A percentile compares a stretch with the other conserved stretches of the same genome.
These are phyloP conservation scores for Nipponia nippon DNA, from an alignment of 2,113 vertebrate genomes.

Conservation along the genomic window DNA sequence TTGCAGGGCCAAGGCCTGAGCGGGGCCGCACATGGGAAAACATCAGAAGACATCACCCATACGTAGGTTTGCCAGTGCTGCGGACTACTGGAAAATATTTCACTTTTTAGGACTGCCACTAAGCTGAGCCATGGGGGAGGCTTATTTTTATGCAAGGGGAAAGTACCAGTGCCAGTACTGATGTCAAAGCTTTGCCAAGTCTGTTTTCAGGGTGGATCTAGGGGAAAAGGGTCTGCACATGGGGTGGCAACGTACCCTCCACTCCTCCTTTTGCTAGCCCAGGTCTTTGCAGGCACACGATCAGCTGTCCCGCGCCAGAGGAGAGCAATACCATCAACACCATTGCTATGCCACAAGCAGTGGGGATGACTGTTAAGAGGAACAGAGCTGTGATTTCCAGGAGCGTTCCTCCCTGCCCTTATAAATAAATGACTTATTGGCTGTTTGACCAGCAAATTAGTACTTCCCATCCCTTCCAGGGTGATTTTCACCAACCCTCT, in stretches of 20 bases:
- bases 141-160: background rate
- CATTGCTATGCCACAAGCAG: background rate
- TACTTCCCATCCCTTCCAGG: background rate
- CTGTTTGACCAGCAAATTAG: background rate
- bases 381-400: background rate
- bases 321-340: background rate
- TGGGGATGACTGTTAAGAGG: rapidly evolving
- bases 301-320: rapidly evolving
- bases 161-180: background rate
- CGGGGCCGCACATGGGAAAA: rapidly evolving
- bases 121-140: background rate
- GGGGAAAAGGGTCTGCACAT: background rate
- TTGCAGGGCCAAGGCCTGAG: background rate
- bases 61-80: rapidly evolving
- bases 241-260: rapidly evolving
- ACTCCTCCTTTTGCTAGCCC: background rate
- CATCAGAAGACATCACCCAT: background rate
- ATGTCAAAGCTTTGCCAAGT: background rate
- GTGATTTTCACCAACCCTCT: conserved; percentile 1
- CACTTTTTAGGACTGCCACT: background rate
- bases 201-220: background rate
- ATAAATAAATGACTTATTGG: background rate
- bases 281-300: background rate
- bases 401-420: background rate
- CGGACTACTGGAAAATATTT: background rate